Evolutionary conservation across 2,888 invertebrate species (phyloP).

Genomic region (Limenitis arthemis): DNA sequence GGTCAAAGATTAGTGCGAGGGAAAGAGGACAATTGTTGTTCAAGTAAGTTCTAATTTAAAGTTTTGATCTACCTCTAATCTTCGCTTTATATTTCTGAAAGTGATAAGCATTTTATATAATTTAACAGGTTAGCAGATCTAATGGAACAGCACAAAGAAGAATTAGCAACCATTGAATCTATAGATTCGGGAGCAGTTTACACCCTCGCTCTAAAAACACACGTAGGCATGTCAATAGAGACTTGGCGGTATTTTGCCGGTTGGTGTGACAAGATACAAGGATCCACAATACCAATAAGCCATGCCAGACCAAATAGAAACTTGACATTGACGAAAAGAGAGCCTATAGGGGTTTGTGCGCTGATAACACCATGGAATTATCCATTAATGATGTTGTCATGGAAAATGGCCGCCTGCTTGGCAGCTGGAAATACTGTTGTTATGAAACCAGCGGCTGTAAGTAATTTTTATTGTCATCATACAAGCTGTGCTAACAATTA

Average conservation of each 20-base stretch:
- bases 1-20: slow-evolving; percentile 95
- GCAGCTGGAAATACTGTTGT: slow-evolving; percentile 97
- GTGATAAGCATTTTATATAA: not conserved
- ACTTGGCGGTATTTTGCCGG: slow-evolving; percentile 98
- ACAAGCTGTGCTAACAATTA: too few relatives aligned
- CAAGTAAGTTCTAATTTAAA: slow-evolving; percentile 66
- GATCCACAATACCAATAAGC: slow-evolving; percentile 91
- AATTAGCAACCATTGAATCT: slow-evolving; percentile 93
- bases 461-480: slow-evolving; percentile 12
- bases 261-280: slow-evolving; percentile 97
- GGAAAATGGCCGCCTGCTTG: slow-evolving; percentile 98
- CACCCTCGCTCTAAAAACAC: slow-evolving; percentile 95
- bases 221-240: slow-evolving; percentile 98
- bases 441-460: slow-evolving; percentile 93
- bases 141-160: slow-evolving; percentile 95
- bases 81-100: not conserved
- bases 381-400: slow-evolving; percentile 98
- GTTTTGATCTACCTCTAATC: not conserved
- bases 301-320: slow-evolving; percentile 93
- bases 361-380: slow-evolving; percentile 98
- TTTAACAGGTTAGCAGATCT: slow-evolving; percentile 86
- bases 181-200: slow-evolving; percentile 98
- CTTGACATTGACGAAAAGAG: slow-evolving; percentile 88
- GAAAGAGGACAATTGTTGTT: slow-evolving; percentile 89
- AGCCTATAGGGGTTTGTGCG: slow-evolving; percentile 95